Conservation (phyloP, 2,888 invertebrate genomes). For the Deilephila elpenor region DNA sequence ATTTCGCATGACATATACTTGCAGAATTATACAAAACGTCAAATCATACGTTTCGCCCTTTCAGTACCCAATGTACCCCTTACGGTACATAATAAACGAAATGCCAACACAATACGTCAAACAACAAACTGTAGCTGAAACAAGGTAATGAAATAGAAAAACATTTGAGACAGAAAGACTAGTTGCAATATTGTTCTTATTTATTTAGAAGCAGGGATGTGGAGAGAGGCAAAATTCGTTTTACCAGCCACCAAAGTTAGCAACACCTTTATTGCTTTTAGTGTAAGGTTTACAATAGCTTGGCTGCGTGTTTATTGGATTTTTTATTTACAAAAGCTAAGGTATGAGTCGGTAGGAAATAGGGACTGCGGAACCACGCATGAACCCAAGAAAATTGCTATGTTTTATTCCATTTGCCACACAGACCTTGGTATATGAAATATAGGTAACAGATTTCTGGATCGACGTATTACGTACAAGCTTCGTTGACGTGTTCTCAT, state of each 20-base stretch:
- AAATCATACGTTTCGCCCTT: no score
- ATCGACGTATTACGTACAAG: constrained; percentile 38
- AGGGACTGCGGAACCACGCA: constrained; percentile 58
- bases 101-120: not conserved
- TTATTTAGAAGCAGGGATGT: constrained; percentile 60
- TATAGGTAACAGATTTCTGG: constrained; percentile 57
- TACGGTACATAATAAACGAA: not conserved
- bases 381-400: constrained; percentile 67
- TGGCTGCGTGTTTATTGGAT: constrained; percentile 32
- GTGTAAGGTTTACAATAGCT: constrained; percentile 42
- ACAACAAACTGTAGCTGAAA: constrained; percentile 34
- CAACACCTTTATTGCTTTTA: constrained; percentile 25
- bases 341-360: constrained; percentile 57
- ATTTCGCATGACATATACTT: no score
- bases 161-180: constrained; percentile 48
- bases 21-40: no score
- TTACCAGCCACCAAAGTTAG: constrained; percentile 32
- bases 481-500: not conserved
- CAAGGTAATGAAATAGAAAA: constrained; percentile 55
- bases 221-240: constrained; percentile 42
- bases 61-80: no score
- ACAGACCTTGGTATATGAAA: constrained; percentile 63
- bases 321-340: constrained; percentile 43
- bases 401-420: constrained; percentile 70
- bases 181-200: constrained; percentile 65